Percentiles rank a stretch among this genome's conserved stretches.
phyloP scores from a whole-genome alignment of 2,888 invertebrate species.

The Eupithecia subfuscata region DNA sequence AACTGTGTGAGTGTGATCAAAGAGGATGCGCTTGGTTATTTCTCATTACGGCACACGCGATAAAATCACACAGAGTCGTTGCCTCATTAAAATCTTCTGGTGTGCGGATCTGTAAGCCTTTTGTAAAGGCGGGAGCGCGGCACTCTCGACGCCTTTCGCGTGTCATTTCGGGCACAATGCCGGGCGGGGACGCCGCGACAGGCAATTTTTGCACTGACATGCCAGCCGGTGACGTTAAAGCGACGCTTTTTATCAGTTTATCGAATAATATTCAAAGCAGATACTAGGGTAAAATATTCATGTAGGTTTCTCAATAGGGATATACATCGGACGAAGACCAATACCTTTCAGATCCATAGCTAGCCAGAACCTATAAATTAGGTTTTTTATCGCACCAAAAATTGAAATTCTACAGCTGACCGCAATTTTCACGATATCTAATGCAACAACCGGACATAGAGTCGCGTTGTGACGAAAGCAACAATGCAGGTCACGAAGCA shows the following conservation, averaged over 20 bases:
- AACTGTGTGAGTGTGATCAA: conserved; percentile 71
- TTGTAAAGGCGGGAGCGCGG: conserved; percentile 76
- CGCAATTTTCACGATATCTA: background rate
- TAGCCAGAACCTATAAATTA: background rate
- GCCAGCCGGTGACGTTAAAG: conserved; percentile 48
- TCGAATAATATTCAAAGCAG: conserved; percentile 13
- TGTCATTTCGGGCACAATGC: conserved; percentile 82
- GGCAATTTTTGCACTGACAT: conserved; percentile 74
- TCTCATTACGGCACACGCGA: conserved; percentile 82
- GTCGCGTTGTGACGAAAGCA: conserved; percentile 11
- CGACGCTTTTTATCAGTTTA: conserved; percentile 68
- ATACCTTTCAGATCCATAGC: background rate
- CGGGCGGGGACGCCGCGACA: conserved; percentile 62
- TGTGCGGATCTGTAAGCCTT: conserved; percentile 83
- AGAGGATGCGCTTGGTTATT: conserved; percentile 83
- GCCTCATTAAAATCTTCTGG: conserved; percentile 85
- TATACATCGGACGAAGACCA: background rate
- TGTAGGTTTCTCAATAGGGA: background rate
- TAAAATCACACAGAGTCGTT: conserved; percentile 84
- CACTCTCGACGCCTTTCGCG: conserved; percentile 81
- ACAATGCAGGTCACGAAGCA: conserved; percentile 49
- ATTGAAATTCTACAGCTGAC: background rate
- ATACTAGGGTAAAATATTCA: background rate
- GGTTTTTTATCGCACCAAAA: background rate
- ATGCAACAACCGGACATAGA: conserved; percentile 12